phyloP scores from a whole-genome alignment of 1,140 invertebrate genomes.

The Reticulitermes speratus region DNA sequence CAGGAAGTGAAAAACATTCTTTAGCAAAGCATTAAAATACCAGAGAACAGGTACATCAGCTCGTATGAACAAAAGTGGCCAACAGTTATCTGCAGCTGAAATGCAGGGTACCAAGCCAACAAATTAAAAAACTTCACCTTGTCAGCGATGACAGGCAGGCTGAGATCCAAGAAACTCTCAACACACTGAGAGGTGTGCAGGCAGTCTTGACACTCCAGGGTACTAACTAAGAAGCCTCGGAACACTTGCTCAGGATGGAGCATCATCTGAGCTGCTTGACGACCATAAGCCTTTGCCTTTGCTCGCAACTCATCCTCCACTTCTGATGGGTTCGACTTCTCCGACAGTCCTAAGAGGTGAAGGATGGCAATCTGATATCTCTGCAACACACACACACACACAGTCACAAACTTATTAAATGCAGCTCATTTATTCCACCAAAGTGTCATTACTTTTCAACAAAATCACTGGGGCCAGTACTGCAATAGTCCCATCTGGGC shows the following conservation, averaged over 20 bases:
- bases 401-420: too few relatives aligned
- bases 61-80: too few relatives aligned
- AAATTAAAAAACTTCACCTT: slow-evolving; percentile 45
- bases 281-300: slow-evolving; percentile 72
- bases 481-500: too few relatives aligned
- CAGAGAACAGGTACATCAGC: too few relatives aligned
- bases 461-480: too few relatives aligned
- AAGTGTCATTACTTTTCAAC: too few relatives aligned
- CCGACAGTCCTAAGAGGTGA: slow-evolving; percentile 63
- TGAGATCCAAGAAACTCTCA: slow-evolving; percentile 93
- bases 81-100: too few relatives aligned
- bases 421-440: too few relatives aligned
- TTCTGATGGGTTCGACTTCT: slow-evolving; percentile 64
- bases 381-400: slow-evolving; percentile 48
- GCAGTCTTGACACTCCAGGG: slow-evolving; percentile 86
- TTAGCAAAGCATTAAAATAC: too few relatives aligned
- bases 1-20: too few relatives aligned
- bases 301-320: slow-evolving; percentile 71
- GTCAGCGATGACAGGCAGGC: slow-evolving; percentile 78
- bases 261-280: slow-evolving; percentile 76
- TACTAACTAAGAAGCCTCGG: slow-evolving; percentile 86
- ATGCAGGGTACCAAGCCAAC: too few relatives aligned
- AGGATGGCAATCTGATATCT: slow-evolving; percentile 77
- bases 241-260: slow-evolving; percentile 81
- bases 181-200: slow-evolving; percentile 78